phyloP scores from a whole-genome alignment of 2,113 vertebrate genomes.

The Ursus arctos region DNA sequence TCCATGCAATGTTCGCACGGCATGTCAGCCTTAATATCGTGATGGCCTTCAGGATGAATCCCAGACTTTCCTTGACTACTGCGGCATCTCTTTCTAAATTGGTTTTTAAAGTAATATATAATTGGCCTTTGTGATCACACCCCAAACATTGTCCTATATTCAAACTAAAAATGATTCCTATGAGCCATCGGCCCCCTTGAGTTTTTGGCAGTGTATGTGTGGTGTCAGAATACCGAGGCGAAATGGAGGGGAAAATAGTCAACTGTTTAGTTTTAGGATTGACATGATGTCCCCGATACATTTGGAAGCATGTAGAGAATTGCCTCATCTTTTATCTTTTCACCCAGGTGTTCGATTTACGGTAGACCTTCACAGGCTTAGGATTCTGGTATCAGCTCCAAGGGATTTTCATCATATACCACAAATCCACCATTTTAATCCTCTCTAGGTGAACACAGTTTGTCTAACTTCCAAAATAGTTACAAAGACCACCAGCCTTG shows the following conservation, averaged over 20 bases:
- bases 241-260: fast-evolving
- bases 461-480: constrained; percentile 60
- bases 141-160: background rate
- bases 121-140: constrained; percentile 11
- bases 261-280: background rate
- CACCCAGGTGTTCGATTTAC: constrained; percentile 48
- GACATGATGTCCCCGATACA: background rate
- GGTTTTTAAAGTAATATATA: background rate
- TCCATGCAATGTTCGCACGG: background rate
- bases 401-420: constrained; percentile 33
- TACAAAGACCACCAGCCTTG: constrained; percentile 38
- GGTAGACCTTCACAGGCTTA: background rate
- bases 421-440: constrained; percentile 61
- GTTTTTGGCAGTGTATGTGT: background rate
- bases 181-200: background rate
- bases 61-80: background rate
- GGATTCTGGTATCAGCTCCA: background rate
- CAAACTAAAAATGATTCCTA: constrained; percentile 6
- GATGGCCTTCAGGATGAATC: background rate
- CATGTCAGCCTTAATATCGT: background rate
- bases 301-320: background rate
- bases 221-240: background rate
- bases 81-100: background rate
- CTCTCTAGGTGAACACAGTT: constrained; percentile 49
- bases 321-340: background rate